Evolutionary conservation across 2,888 invertebrate genomes (phyloP).

Genomic region (Idaea straminata): DNA sequence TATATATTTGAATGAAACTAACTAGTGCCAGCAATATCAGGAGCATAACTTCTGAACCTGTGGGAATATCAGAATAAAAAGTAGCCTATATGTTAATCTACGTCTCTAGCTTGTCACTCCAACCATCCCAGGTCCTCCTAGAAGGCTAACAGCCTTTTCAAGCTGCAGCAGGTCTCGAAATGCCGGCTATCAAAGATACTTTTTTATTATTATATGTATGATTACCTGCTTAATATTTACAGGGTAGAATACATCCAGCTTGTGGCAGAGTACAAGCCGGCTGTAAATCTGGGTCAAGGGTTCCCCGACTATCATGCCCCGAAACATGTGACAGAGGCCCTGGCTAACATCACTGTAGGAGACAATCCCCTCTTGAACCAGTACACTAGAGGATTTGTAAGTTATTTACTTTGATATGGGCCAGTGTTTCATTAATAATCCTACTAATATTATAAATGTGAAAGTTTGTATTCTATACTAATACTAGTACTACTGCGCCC

Average conservation of each 20-base stretch:
- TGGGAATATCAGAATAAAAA: too few relatives aligned
- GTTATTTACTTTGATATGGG: constrained; percentile 45
- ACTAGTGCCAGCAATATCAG: too few relatives aligned
- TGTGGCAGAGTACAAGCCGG: constrained; percentile 89
- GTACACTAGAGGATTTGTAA: constrained; percentile 96
- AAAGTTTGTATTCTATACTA: too few relatives aligned
- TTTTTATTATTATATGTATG: constrained; percentile 5
- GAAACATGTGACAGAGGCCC: constrained; percentile 87
- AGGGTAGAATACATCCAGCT: constrained; percentile 96
- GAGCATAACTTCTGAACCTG: too few relatives aligned
- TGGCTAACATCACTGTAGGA: constrained; percentile 83
- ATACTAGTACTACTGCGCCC: too few relatives aligned
- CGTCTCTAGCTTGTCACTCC: too few relatives aligned
- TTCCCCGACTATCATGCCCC: constrained; percentile 96
- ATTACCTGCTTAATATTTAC: constrained; percentile 32
- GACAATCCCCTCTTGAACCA: constrained; percentile 91
- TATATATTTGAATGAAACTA: too few relatives aligned
- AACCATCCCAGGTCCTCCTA: too few relatives aligned
- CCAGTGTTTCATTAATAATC: constrained; percentile 8
- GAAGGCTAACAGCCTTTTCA: too few relatives aligned
- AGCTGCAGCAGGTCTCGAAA: too few relatives aligned
- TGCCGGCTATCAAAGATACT: neutral
- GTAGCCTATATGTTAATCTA: too few relatives aligned
- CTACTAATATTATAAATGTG: too few relatives aligned
- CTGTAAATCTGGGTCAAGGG: constrained; percentile 95